Evolutionary conservation across 2,888 invertebrate genomes (phyloP).

Genomic region (Polylopha cassiicola): DNA sequence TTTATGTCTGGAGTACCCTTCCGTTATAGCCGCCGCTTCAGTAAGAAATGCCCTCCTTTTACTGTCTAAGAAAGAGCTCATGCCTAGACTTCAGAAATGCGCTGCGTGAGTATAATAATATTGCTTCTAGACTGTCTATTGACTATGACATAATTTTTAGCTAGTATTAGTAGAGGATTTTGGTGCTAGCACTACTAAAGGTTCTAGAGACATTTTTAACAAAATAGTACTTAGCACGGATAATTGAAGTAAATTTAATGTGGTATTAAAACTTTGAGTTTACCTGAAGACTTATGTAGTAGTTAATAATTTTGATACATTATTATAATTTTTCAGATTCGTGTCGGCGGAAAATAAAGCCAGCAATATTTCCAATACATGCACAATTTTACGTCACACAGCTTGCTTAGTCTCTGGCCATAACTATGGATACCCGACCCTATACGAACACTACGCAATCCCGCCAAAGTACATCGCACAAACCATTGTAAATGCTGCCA

Average conservation of each 20-base stretch:
- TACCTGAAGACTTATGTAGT: too few species aligned
- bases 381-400: constrained; percentile 41
- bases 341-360: constrained; percentile 39
- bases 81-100: constrained; percentile 34
- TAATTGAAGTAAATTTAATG: too few species aligned
- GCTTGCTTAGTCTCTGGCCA: constrained; percentile 38
- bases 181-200: too few species aligned
- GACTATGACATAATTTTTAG: not conserved
- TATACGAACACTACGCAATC: constrained; percentile 40
- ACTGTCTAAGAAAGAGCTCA: constrained; percentile 36
- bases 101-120: constrained; percentile 41
- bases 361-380: constrained; percentile 29
- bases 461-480: constrained; percentile 45
- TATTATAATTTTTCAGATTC: constrained; percentile 39
- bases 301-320: too few species aligned
- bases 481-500: constrained; percentile 38
- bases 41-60: constrained; percentile 48
- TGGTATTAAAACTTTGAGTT: too few species aligned
- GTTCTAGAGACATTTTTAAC: too few species aligned
- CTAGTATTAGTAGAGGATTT: too few species aligned
- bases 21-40: constrained; percentile 51
- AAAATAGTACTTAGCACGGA: too few species aligned
- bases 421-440: constrained; percentile 46
- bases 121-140: not conserved
- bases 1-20: constrained; percentile 46